Percentiles rank a stretch among this genome's conserved stretches.
Evolutionary conservation across 2,113 vertebrate genomes (phyloP).

Genomic region (Podarcis raffonei): DNA sequence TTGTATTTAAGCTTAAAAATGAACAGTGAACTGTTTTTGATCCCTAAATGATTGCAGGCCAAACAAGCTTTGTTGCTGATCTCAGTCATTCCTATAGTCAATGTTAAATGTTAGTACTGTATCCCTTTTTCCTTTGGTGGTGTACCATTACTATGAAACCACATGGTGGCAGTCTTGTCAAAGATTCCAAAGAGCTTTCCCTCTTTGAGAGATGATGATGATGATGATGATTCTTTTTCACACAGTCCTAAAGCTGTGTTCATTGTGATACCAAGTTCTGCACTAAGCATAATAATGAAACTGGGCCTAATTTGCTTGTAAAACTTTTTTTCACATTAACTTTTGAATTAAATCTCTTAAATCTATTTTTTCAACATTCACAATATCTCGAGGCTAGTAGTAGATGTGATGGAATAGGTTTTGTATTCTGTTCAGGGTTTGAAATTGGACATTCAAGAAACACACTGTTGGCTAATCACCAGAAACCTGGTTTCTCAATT

Average conservation of each 20-base stretch:
- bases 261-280: neutral
- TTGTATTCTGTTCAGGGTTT: neutral
- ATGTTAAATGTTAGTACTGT: neutral
- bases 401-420: neutral
- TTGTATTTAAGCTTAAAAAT: neutral
- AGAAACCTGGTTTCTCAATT: neutral
- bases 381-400: neutral
- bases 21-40: neutral
- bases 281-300: neutral
- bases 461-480: no score
- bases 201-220: neutral
- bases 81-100: neutral
- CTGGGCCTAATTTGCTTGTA: neutral
- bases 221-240: neutral
- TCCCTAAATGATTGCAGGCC: neutral
- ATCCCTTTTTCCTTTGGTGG: neutral
- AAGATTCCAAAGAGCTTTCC: neutral
- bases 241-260: neutral
- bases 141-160: neutral
- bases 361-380: neutral
- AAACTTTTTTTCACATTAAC: neutral
- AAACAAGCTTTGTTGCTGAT: neutral
- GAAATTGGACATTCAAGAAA: neutral
- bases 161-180: conserved; percentile 37
- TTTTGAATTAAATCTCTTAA: neutral